Conservation (phyloP, 2,888 invertebrate genomes). For the Nowickia ferox region DNA sequence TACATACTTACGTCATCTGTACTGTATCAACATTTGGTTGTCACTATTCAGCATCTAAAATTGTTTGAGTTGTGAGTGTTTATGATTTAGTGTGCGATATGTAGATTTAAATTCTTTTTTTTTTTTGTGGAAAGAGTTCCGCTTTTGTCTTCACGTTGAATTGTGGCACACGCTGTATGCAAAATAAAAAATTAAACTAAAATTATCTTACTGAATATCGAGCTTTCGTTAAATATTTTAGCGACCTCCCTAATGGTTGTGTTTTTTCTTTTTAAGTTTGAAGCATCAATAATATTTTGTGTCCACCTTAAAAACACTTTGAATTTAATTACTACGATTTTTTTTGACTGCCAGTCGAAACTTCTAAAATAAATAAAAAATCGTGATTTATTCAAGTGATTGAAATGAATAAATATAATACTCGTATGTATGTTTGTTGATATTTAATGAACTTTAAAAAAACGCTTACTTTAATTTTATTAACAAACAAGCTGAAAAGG, state of each 20-base stretch:
- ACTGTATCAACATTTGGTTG: too few species aligned
- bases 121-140: too few species aligned
- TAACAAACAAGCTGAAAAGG: background rate
- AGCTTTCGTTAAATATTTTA: too few species aligned
- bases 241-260: background rate
- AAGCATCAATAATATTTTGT: background rate
- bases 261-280: background rate
- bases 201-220: too few species aligned
- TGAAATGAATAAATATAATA: constrained; percentile 3
- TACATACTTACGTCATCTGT: too few species aligned
- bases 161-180: too few species aligned
- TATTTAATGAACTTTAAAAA: constrained; percentile 10
- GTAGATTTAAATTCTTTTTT: too few species aligned
- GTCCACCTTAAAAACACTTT: background rate
- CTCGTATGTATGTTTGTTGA: background rate
- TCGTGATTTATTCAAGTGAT: constrained; percentile 17
- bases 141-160: too few species aligned
- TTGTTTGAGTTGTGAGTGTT: too few species aligned
- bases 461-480: background rate
- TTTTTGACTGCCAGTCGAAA: background rate
- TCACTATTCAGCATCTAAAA: too few species aligned
- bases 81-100: too few species aligned
- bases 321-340: background rate
- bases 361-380: constrained; percentile 4
- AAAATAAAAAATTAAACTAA: too few species aligned